A percentile compares a stretch with the other conserved stretches of the same genome.
Conservation (phyloP, 1,140 invertebrate genomes). For the Potamilus streckersoni region DNA sequence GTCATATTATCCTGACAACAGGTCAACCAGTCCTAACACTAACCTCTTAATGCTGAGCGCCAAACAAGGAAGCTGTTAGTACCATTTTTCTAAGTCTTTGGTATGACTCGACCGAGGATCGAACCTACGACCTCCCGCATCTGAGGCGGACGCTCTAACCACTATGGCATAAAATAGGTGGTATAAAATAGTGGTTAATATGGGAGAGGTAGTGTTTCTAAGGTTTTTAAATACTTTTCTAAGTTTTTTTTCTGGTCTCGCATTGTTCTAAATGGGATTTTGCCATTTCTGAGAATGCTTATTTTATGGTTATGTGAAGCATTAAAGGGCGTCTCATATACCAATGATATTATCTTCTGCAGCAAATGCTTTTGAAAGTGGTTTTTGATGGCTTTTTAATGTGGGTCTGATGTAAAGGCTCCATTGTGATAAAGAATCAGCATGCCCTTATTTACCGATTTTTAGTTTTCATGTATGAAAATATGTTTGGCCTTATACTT, state of each 20-base stretch:
- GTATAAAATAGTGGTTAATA: slow-evolving; percentile 1
- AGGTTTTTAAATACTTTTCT: background rate
- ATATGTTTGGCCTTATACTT: slow-evolving; percentile 6
- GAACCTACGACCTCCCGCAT: no score
- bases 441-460: slow-evolving; percentile 2
- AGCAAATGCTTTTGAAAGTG: slow-evolving; percentile 1
- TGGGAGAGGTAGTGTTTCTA: slow-evolving; percentile 3
- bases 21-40: no score
- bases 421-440: slow-evolving; percentile 6
- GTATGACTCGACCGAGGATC: no score
- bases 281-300: slow-evolving; percentile 10
- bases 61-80: no score
- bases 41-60: no score
- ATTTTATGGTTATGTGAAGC: slow-evolving; percentile 6
- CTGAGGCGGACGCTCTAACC: no score
- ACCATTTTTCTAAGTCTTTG: no score
- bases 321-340: slow-evolving; percentile 10
- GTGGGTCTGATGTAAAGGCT: slow-evolving; percentile 5
- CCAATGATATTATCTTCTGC: background rate
- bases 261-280: slow-evolving; percentile 14
- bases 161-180: no score
- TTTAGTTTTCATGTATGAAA: slow-evolving; percentile 24
- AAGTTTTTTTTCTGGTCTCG: slow-evolving; percentile 20
- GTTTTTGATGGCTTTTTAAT: background rate
- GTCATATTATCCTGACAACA: no score